Percentiles rank a stretch among this genome's conserved stretches.
Conservation (phyloP, 37 sponge, comb jelly and placozoan species). For the Oscarella lobularis region DNA sequence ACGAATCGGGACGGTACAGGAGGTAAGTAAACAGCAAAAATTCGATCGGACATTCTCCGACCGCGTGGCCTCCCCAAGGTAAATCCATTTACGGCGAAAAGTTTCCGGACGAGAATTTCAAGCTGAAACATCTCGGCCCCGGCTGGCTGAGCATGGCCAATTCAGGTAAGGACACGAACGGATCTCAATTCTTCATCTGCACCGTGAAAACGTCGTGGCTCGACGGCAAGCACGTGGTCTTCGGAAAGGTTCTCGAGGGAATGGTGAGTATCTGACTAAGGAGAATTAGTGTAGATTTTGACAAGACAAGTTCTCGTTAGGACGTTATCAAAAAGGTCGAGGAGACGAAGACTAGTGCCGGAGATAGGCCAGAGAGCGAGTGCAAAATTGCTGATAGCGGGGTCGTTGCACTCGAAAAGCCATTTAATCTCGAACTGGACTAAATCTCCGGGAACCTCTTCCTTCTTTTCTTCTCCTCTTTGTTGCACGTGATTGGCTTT, state of each 20-base stretch:
- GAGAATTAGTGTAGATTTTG: background rate
- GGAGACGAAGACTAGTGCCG: background rate
- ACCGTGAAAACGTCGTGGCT: conserved; percentile 90
- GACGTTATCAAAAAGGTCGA: background rate
- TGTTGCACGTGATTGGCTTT: too few species aligned
- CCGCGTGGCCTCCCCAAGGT: conserved; percentile 46
- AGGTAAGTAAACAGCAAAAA: too few species aligned
- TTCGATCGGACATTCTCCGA: too few species aligned
- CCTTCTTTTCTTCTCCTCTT: too few species aligned
- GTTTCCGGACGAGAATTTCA: conserved; percentile 97
- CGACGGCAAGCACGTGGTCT: conserved; percentile 96
- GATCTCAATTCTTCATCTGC: conserved; percentile 98
- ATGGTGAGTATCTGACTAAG: background rate
- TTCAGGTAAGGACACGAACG: conserved; percentile 95
- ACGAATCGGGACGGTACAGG: conserved; percentile 90
- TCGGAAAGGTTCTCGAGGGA: conserved; percentile 73
- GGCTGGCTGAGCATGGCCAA: conserved; percentile 98
- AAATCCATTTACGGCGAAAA: conserved; percentile 91
- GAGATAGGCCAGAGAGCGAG: background rate
- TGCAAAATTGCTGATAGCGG: background rate
- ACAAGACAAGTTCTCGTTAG: background rate
- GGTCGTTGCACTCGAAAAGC: background rate
- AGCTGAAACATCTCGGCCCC: conserved; percentile 80
- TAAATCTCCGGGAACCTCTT: too few species aligned
- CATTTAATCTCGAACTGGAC: conserved; percentile 9